Base-by-base conservation (phyloP, 1,140 invertebrate genomes). In the Steinernema khuongi region DNA sequence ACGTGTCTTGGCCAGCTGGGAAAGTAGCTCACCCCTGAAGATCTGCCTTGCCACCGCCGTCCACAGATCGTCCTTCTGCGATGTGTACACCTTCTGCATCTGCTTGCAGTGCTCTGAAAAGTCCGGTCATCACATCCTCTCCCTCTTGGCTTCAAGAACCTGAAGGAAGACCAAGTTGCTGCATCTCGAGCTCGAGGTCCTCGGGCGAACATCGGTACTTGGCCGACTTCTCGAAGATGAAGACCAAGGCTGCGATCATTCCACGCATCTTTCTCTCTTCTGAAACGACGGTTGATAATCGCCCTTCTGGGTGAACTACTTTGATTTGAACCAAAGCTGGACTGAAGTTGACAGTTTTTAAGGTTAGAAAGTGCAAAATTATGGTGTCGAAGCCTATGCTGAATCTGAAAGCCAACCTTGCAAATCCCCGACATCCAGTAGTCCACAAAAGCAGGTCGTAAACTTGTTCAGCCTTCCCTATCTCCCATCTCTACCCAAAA, bases 161-260 rank as follows among this genome's bases (percentile, higher is more conserved):
- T 31, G 72, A 68, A 75, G 75, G 75, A 0, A 76, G 28, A 30
- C 75, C 75, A 19, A 76, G 50, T 67, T 75, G 75, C 32, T 60
- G 31, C 26, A 76, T 26, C 67, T 76, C 75, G 14, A 31, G 66
- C 22, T 76, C 75, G 4, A 76, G 31, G 66, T 76, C 75, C 19
- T 68, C 72, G 4, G 68, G 31, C 44, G 72, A 67, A 36, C 75
- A 76, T 31, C 67, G 22, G 33, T 74, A 75, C 60, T 72, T 72
- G 26, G 75, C 31, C 36, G 75, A 67, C 60, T 74, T 74, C 33
- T 77, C n/a, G 30, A 76, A 68, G 22, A 76, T 32, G 44, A 44
- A 74, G 26, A 77, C 66, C 22, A 76, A 29, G 2, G 67, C 32
- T 18, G 73, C 43, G n/a, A 76, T 43, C 33, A 77, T 70, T 36